Conservation (phyloP, 2,113 vertebrate genomes). For the Etheostoma cragini region DNA sequence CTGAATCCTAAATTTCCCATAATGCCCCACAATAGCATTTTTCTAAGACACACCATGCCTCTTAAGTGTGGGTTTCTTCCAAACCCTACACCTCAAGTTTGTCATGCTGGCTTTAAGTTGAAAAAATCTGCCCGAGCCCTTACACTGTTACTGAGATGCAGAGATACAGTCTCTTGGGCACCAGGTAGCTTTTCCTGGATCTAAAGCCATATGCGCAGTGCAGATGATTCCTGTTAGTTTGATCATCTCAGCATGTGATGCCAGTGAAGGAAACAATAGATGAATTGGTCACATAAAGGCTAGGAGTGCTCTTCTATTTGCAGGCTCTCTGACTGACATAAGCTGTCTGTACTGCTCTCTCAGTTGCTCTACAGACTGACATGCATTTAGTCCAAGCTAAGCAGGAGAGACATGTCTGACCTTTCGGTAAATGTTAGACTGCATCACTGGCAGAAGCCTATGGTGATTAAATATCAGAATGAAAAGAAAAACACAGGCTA, state of each 20-base stretch:
- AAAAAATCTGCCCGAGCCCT: neutral
- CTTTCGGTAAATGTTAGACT: conserved; percentile 70
- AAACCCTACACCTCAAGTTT: neutral
- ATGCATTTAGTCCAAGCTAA: conserved; percentile 58
- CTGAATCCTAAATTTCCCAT: neutral
- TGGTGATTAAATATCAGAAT: conserved; percentile 56
- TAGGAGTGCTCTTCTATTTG: conserved; percentile 43
- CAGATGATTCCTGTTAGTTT: conserved; percentile 40
- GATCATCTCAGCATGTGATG: conserved; percentile 26
- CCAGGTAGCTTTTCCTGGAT: conserved; percentile 20
- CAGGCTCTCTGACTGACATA: conserved; percentile 43
- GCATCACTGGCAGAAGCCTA: conserved; percentile 34
- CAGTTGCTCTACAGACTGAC: conserved; percentile 46
- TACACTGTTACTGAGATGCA: neutral
- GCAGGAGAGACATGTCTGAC: conserved; percentile 67
- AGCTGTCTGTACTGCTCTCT: conserved; percentile 41
- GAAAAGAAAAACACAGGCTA: conserved; percentile 25
- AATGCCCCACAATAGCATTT: neutral
- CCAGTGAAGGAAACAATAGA: conserved; percentile 12
- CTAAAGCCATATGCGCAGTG: conserved; percentile 1
- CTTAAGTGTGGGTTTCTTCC: neutral
- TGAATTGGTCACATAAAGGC: conserved; percentile 27
- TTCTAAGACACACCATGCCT: neutral
- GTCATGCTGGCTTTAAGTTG: neutral
- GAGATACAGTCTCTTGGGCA: conserved; percentile 7